Evolutionary conservation across 2,113 vertebrate species (phyloP).

Genomic region (Xenopus borealis): DNA sequence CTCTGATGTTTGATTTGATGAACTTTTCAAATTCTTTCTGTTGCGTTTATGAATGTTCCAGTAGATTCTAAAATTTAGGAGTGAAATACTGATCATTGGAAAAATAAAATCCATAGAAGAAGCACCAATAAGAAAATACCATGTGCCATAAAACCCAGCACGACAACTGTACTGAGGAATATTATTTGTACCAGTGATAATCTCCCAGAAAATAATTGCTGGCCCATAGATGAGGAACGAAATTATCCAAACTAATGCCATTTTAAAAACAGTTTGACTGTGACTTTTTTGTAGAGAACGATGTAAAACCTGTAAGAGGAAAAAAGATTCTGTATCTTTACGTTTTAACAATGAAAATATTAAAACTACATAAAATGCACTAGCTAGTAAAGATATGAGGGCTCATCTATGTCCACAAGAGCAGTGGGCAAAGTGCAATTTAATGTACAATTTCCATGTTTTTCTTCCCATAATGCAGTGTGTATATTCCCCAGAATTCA

Average conservation of each 20-base stretch:
- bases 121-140: conserved; percentile 77
- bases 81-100: conserved; percentile 76
- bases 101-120: conserved; percentile 83
- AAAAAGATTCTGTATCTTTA: too few relatives aligned
- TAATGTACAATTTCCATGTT: too few relatives aligned
- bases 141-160: conserved; percentile 72
- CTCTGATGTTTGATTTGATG: not conserved
- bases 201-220: too few relatives aligned
- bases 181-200: not conserved
- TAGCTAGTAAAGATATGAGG: too few relatives aligned
- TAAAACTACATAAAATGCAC: too few relatives aligned
- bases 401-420: too few relatives aligned
- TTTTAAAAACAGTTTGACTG: conserved; percentile 63
- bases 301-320: conserved; percentile 10
- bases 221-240: too few relatives aligned
- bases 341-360: too few relatives aligned
- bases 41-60: conserved; percentile 72
- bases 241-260: conserved; percentile 77
- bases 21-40: conserved; percentile 44
- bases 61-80: conserved; percentile 84
- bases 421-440: too few relatives aligned
- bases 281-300: conserved; percentile 9
- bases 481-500: too few relatives aligned
- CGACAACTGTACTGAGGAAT: conserved; percentile 55
- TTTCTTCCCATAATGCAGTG: too few relatives aligned